A percentile compares a stretch with the other conserved stretches of the same genome.
These are phyloP conservation scores for Fragum fragum DNA, from an alignment of 2,888 invertebrate genomes.

Conservation along the genomic window DNA sequence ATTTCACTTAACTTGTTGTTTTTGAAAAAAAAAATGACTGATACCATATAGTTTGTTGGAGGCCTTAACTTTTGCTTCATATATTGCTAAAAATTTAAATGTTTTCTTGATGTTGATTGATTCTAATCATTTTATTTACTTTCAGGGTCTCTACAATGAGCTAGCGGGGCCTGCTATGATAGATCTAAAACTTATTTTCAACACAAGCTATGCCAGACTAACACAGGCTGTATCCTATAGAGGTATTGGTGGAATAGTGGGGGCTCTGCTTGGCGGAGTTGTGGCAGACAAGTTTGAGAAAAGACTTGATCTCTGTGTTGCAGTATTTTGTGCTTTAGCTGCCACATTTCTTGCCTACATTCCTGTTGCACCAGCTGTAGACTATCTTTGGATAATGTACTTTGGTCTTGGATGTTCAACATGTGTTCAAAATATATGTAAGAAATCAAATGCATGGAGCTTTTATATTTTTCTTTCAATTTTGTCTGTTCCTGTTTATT, in stretches of 20 bases:
- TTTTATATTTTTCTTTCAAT: not conserved
- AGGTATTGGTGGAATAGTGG: constrained; percentile 56
- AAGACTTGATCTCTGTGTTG: constrained; percentile 43
- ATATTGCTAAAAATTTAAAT: no score
- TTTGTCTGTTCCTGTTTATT: no score
- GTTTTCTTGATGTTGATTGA: no score
- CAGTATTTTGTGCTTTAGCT: constrained; percentile 29
- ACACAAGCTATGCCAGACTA: constrained; percentile 49
- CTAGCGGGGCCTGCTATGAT: constrained; percentile 59
- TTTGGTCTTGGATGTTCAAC: constrained; percentile 34
- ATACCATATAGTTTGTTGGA: no score
- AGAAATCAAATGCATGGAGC: constrained; percentile 7
- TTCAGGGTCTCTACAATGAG: constrained; percentile 55
- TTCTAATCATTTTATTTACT: no score
- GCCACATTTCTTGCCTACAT: constrained; percentile 37
- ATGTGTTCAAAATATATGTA: constrained; percentile 50
- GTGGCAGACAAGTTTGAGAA: constrained; percentile 50
- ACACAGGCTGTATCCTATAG: constrained; percentile 49
- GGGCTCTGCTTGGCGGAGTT: constrained; percentile 46
- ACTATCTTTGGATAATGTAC: constrained; percentile 53
- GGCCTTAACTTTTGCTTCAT: no score
- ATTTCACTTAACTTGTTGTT: no score
- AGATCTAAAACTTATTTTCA: constrained; percentile 53
- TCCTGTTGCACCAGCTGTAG: constrained; percentile 35
- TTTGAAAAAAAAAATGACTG: no score